Evolutionary conservation across 1,140 invertebrate species (phyloP).

Genomic region (Pectinophora gossypiella): DNA sequence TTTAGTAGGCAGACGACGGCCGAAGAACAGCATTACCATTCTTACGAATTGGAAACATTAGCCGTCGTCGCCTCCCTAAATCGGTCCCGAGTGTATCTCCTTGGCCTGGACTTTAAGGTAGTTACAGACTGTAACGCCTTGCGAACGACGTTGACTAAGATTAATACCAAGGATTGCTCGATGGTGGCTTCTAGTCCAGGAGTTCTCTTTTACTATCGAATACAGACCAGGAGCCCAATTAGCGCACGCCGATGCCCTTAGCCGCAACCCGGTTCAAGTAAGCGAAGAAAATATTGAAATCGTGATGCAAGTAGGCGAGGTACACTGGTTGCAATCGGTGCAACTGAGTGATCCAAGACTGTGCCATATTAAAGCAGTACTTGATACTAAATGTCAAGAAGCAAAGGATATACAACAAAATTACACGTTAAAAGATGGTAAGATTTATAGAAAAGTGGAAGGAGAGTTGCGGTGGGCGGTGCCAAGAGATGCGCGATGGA

Average conservation of each 20-base stretch:
- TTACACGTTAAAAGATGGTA: too few species aligned
- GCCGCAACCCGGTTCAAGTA: conserved; percentile 13
- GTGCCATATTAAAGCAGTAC: not conserved
- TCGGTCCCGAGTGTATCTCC: conserved; percentile 32
- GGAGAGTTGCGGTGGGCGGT: conserved; percentile 1
- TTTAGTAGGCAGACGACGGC: too few species aligned
- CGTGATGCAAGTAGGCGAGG: too few species aligned
- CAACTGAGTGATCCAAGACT: not conserved
- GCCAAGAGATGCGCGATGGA: conserved; percentile 1
- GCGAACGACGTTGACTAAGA: conserved; percentile 9
- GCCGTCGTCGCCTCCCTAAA: conserved; percentile 29
- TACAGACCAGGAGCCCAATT: conserved; percentile 27
- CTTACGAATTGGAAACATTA: too few species aligned
- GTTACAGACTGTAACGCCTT: conserved; percentile 48
- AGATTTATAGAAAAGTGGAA: not conserved
- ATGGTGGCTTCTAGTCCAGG: conserved; percentile 14
- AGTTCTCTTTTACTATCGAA: conserved; percentile 27
- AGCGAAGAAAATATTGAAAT: not conserved
- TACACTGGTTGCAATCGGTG: conserved; percentile 4
- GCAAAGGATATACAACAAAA: not conserved
- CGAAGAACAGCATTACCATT: too few species aligned
- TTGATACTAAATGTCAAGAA: conserved; percentile 6
- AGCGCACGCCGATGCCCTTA: conserved; percentile 38
- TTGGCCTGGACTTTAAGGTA: too few species aligned
- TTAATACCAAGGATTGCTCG: conserved; percentile 12